Conservation (phyloP, 2,797 vertebrate genomes). For the Gobio occitaniae region DNA sequence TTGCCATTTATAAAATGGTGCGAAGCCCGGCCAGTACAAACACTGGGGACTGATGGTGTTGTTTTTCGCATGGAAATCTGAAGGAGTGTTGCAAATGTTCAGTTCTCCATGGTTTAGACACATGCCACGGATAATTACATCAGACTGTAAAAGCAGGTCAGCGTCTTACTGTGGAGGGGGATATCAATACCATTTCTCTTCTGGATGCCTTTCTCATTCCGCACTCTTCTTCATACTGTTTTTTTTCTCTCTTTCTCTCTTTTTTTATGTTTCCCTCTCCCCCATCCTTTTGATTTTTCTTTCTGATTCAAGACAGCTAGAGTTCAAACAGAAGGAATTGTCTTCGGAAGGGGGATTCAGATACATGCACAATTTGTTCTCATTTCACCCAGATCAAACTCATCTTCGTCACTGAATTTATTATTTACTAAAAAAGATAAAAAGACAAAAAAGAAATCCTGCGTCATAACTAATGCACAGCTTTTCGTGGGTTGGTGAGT, state of each 20-base stretch:
- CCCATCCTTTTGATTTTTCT: neutral
- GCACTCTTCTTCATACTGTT: slow-evolving; percentile 11
- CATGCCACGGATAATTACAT: slow-evolving; percentile 62
- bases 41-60: slow-evolving; percentile 47
- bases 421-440: neutral
- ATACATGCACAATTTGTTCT: slow-evolving; percentile 11
- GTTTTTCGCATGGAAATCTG: slow-evolving; percentile 53
- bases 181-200: slow-evolving; percentile 56
- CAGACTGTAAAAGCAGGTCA: slow-evolving; percentile 55
- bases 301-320: slow-evolving; percentile 7
- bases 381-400: slow-evolving; percentile 5
- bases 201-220: slow-evolving; percentile 16
- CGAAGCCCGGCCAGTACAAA: slow-evolving; percentile 36
- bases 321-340: neutral
- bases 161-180: slow-evolving; percentile 38
- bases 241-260: neutral
- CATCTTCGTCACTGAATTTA: neutral
- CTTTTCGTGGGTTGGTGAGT: neutral
- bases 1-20: slow-evolving; percentile 46
- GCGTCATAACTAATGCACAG: neutral
- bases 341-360: neutral
- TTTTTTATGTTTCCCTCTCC: neutral
- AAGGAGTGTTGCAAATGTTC: slow-evolving; percentile 59
- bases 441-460: neutral
- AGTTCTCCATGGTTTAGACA: slow-evolving; percentile 53